Conservation (phyloP, 2,888 invertebrate species). For the Harmothoe impar region DNA sequence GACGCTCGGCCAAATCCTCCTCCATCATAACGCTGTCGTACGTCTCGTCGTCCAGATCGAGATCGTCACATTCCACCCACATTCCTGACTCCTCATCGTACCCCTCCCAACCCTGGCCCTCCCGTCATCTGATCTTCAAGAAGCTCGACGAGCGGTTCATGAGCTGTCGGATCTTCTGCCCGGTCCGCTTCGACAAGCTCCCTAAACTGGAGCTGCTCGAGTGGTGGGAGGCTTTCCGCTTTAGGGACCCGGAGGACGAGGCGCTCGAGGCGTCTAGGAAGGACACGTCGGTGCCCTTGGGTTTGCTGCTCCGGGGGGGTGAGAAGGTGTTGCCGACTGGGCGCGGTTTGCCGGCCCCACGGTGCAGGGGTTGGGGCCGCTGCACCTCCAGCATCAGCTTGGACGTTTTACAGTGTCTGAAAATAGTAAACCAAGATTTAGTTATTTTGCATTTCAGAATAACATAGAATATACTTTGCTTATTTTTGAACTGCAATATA, state of each 20-base stretch:
- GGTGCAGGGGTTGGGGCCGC: constrained; percentile 17
- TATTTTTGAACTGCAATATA: no score
- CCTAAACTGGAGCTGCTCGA: constrained; percentile 48
- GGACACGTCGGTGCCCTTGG: background rate
- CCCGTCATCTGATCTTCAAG: constrained; percentile 59
- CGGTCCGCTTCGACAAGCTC: constrained; percentile 29
- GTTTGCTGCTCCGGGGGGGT: background rate
- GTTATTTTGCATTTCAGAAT: no score
- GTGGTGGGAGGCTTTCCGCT: constrained; percentile 38
- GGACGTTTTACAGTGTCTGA: constrained; percentile 28
- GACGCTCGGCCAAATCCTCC: background rate
- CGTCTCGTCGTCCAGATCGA: background rate
- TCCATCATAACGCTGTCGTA: background rate
- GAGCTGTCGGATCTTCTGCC: constrained; percentile 41
- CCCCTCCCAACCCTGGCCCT: constrained; percentile 36
- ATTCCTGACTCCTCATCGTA: background rate
- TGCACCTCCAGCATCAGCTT: constrained; percentile 31
- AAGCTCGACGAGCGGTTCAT: constrained; percentile 50
- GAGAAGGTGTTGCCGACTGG: background rate
- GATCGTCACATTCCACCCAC: background rate
- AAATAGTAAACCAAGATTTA: background rate
- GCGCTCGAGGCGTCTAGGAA: background rate
- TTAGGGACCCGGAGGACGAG: background rate
- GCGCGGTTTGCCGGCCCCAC: background rate
- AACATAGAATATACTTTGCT: no score